These are phyloP conservation scores for Pseudolaguvia tuberculata DNA, from an alignment of 2,113 vertebrate species.

Conservation along the genomic window DNA sequence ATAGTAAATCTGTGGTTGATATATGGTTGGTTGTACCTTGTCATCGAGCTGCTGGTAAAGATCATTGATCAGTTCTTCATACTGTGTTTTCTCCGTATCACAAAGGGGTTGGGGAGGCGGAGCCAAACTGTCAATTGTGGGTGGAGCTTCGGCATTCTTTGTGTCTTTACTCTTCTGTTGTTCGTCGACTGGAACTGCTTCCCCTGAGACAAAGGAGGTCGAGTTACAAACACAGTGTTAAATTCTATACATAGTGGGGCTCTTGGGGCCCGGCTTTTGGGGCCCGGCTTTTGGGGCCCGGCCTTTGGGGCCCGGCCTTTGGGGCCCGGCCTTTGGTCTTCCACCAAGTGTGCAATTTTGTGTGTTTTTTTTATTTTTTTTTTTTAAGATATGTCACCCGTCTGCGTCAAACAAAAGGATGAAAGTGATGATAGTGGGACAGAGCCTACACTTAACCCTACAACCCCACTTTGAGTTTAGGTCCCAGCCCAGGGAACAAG, in stretches of 20 bases:
- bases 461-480: too few relatives aligned
- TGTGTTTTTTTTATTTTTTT: too few relatives aligned
- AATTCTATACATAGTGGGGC: neutral
- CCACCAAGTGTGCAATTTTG: too few relatives aligned
- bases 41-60: constrained; percentile 94
- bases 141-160: constrained; percentile 77
- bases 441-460: too few relatives aligned
- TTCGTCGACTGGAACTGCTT: constrained; percentile 86
- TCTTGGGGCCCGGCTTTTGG: too few relatives aligned
- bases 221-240: neutral
- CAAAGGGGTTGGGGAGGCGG: constrained; percentile 69
- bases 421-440: neutral
- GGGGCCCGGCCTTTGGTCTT: too few relatives aligned
- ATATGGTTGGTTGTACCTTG: constrained; percentile 71
- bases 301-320: too few relatives aligned
- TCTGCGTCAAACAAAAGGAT: too few relatives aligned
- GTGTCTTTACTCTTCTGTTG: constrained; percentile 84
- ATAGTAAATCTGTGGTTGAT: too few relatives aligned
- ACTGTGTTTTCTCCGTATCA: constrained; percentile 81
- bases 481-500: too few relatives aligned
- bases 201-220: constrained; percentile 66
- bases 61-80: constrained; percentile 81
- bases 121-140: constrained; percentile 72
- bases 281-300: too few relatives aligned
- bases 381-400: too few relatives aligned